Conservation (phyloP, 2,113 vertebrate species). For the Stomatorhinus ivindoensis region DNA sequence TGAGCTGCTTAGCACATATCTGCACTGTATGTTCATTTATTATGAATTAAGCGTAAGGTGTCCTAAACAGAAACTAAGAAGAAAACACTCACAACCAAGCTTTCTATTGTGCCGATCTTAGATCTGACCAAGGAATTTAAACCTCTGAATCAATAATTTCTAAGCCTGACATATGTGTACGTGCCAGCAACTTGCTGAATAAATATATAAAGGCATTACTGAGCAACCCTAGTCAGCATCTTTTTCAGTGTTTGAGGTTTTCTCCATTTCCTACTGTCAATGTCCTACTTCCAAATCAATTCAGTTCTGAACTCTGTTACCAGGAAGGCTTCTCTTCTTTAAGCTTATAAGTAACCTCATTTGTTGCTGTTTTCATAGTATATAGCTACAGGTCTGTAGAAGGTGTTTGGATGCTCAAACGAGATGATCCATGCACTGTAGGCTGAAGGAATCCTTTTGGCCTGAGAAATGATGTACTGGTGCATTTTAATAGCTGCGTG, state of each 20-base stretch:
- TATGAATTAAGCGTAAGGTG: constrained; percentile 22
- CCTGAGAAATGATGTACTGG: neutral
- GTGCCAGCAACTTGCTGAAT: constrained; percentile 55
- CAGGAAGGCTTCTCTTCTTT: neutral
- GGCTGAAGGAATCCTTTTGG: neutral
- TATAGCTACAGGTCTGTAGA: neutral
- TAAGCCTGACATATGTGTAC: constrained; percentile 41
- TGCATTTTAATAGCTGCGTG: neutral
- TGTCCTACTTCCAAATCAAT: neutral
- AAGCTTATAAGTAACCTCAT: neutral
- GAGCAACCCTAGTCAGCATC: constrained; percentile 32
- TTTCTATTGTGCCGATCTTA: constrained; percentile 38
- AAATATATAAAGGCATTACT: constrained; percentile 45
- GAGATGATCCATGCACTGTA: neutral
- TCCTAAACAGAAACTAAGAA: constrained; percentile 21
- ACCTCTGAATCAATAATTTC: constrained; percentile 43
- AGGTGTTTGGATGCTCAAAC: neutral
- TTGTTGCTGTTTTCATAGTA: neutral
- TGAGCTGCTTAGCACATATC: constrained; percentile 28
- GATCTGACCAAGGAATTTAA: constrained; percentile 43
- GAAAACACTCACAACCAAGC: constrained; percentile 32
- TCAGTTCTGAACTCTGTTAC: neutral
- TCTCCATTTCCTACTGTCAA: neutral
- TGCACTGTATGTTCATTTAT: constrained; percentile 37
- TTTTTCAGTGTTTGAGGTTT: neutral